Base-by-base conservation (phyloP, 2,113 vertebrate species). In the Nannospalax galili region DNA sequence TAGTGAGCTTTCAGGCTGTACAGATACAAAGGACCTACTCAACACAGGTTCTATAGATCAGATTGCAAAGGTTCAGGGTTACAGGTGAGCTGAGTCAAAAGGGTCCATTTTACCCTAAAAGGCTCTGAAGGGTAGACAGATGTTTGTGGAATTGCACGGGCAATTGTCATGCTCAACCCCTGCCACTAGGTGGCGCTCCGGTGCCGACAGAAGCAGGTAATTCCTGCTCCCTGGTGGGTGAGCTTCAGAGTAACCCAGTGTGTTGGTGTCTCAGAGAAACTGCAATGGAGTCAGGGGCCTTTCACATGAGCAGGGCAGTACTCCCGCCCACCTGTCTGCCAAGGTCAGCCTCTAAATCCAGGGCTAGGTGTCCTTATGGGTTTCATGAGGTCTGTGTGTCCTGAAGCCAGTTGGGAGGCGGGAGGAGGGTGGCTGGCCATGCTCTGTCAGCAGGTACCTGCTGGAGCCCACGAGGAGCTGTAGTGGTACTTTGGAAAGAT, bases 131-230 rank as follows among this genome's bases (percentile, higher is more conserved):
- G n/a, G 28, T 3, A 52, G 10, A 30, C 58, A 37, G 11, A 7
- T 67, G 48, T 52, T 52, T 30, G 48, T 45, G 74, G 32, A 65
- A 64, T 58, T 7, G 77, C 15, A 20, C 42, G 12, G 69, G 35
- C 3, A 69, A 40, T 24, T 0, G 78, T 37, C 42, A 62, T 67
- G 37, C 26, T 60, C 20, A 28, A 16, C 0, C 10, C 0, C 1
- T 3, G 67, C 93, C 96, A 67, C 88, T 56, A 96, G 96, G 85
- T 95, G 96, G 96, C 0, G 90, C 95, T 90, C 92, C 4, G 77
- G 81, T 28, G 84, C 95, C 89, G 79, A 45, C 64, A 5, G 22
- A 62, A 24, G 30, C 74, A 52, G 32, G 62, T 48, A 69, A 69
- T 17, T 7, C 16, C 26, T 42, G 62, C 11, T 52, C 48, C 6